These are phyloP conservation scores for Acronicta psi DNA, from an alignment of 2,888 invertebrate species.

Conservation along the genomic window DNA sequence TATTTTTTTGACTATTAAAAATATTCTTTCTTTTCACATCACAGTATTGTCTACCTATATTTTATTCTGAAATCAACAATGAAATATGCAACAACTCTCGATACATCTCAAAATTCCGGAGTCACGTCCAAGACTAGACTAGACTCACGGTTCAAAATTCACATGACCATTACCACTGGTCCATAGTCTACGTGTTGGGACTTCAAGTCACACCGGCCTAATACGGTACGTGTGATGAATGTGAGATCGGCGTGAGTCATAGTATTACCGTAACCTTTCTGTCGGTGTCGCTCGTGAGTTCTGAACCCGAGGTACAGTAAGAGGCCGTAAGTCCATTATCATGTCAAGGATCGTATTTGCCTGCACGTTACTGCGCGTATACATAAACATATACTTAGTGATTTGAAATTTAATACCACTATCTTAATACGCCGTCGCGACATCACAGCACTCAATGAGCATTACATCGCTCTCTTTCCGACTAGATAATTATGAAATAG, in stretches of 20 bases:
- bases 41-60: conserved; percentile 7
- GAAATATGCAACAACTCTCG: conserved; percentile 2
- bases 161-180: conserved; percentile 32
- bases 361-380: too few species aligned
- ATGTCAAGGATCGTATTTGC: too few species aligned
- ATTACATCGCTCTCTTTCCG: too few species aligned
- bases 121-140: conserved; percentile 11
- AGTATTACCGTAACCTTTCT: conserved; percentile 15
- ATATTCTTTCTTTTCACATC: conserved; percentile 3
- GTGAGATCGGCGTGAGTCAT: conserved; percentile 19
- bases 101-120: conserved; percentile 12
- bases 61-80: conserved; percentile 15
- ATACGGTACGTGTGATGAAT: conserved; percentile 47
- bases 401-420: too few species aligned
- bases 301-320: conserved; percentile 21
- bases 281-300: conserved; percentile 17
- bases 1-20: too few species aligned
- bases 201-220: conserved; percentile 21
- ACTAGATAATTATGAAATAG: too few species aligned
- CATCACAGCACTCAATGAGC: too few species aligned
- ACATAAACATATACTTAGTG: too few species aligned
- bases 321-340: too few species aligned
- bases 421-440: too few species aligned
- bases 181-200: conserved; percentile 23
- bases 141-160: conserved; percentile 31